Evolutionary conservation across 1,140 invertebrate genomes (phyloP).

Genomic region (Drosophila micromelanica): DNA sequence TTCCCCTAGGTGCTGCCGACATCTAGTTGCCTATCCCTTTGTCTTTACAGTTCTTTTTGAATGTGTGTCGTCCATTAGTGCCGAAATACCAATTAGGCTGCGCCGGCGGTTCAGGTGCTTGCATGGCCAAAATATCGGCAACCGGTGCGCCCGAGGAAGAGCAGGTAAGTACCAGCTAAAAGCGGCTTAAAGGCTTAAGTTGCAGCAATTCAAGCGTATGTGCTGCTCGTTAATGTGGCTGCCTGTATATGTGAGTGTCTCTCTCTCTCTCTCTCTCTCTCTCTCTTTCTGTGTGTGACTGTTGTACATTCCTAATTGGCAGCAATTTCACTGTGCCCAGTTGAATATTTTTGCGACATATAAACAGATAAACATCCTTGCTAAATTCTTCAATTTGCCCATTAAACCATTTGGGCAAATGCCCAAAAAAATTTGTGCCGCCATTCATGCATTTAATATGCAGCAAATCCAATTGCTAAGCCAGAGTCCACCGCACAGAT

Average conservation of each 20-base stretch:
- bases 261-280: too few relatives aligned
- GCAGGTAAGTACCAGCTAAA: constrained; percentile 81
- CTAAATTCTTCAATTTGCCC: constrained; percentile 69
- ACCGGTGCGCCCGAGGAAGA: constrained; percentile 80
- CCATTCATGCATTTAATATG: constrained; percentile 81
- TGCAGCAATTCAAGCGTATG: constrained; percentile 7
- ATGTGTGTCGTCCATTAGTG: constrained; percentile 85
- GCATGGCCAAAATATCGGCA: constrained; percentile 83
- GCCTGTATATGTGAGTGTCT: not conserved
- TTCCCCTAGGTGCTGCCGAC: constrained; percentile 24
- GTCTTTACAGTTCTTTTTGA: constrained; percentile 83
- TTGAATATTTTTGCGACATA: constrained; percentile 27
- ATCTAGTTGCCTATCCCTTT: constrained; percentile 20
- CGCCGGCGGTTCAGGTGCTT: constrained; percentile 85
- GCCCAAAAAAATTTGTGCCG: constrained; percentile 64
- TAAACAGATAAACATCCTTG: constrained; percentile 25
- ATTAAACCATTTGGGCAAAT: constrained; percentile 66
- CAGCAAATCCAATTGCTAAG: constrained; percentile 79
- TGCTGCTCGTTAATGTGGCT: not conserved
- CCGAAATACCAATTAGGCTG: constrained; percentile 85
- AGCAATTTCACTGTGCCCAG: constrained; percentile 14
- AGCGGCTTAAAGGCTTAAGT: constrained; percentile 40
- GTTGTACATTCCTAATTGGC: constrained; percentile 35
- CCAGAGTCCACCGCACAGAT: constrained; percentile 21
- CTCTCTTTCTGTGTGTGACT: too few relatives aligned